Conservation (phyloP, 1,140 invertebrate species). For the Trichoplusia ni region DNA sequence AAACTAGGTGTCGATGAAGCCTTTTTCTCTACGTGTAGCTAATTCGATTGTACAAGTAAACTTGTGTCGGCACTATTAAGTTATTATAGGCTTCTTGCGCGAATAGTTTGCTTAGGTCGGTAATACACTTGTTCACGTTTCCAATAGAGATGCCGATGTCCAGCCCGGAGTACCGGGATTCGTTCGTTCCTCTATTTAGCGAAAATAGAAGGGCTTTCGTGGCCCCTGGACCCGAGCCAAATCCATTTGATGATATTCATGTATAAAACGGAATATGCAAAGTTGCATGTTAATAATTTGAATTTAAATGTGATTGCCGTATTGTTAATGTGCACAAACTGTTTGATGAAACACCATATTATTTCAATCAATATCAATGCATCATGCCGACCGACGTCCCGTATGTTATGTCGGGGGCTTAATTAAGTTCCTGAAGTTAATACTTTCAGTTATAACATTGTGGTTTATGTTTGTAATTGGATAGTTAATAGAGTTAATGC, state of each 20-base stretch:
- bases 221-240: constrained; percentile 34
- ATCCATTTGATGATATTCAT: constrained; percentile 10
- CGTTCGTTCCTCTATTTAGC: constrained; percentile 17
- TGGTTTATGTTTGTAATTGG: too few species aligned
- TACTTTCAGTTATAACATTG: neutral
- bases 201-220: constrained; percentile 16
- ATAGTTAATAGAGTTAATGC: too few species aligned
- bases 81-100: neutral
- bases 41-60: constrained; percentile 29
- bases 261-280: constrained; percentile 1
- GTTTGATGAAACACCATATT: neutral
- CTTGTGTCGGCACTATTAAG: constrained; percentile 2
- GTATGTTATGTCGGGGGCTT: neutral
- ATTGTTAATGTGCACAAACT: constrained; percentile 5
- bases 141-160: constrained; percentile 26
- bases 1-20: constrained; percentile 29
- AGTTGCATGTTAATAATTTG: constrained; percentile 28
- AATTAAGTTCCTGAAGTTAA: constrained; percentile 2
- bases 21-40: constrained; percentile 19
- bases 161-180: constrained; percentile 20
- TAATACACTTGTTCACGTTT: constrained; percentile 17
- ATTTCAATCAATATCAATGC: neutral
- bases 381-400: neutral
- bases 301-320: neutral
- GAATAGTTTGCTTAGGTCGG: constrained; percentile 3